Evolutionary conservation across 2,888 invertebrate genomes (phyloP).

Genomic region (Drosophila paramelanica): DNA sequence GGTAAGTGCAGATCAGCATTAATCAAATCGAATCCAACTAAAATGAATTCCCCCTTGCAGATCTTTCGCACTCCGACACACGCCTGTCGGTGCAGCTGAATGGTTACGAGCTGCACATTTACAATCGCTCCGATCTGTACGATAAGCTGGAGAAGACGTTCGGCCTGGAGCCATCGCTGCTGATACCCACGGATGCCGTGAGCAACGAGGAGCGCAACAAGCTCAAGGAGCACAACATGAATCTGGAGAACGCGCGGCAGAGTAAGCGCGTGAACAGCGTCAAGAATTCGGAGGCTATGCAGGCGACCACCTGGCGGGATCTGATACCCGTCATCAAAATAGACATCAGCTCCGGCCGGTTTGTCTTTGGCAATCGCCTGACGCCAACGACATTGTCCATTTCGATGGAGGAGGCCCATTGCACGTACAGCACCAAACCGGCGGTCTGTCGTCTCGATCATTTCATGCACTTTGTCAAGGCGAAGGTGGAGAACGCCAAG

Average conservation of each 20-base stretch:
- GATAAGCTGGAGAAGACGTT: constrained; percentile 94
- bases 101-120: constrained; percentile 97
- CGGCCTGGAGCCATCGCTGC: constrained; percentile 92
- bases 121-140: constrained; percentile 96
- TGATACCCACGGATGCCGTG: constrained; percentile 87
- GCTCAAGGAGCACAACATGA: constrained; percentile 87
- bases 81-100: constrained; percentile 95
- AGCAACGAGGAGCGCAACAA: constrained; percentile 86
- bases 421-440: constrained; percentile 97
- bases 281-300: constrained; percentile 91
- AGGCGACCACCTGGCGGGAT: constrained; percentile 96
- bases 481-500: constrained; percentile 97
- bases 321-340: constrained; percentile 98
- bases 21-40: neutral
- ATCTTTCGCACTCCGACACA: constrained; percentile 97
- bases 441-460: constrained; percentile 96
- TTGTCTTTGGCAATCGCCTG: constrained; percentile 97
- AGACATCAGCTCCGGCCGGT: constrained; percentile 95
- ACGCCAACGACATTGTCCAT: constrained; percentile 97
- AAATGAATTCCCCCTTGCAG: constrained; percentile 86
- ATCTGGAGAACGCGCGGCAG: constrained; percentile 87
- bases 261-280: constrained; percentile 84
- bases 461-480: constrained; percentile 98
- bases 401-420: constrained; percentile 96
- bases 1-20: constrained; percentile 86